Evolutionary conservation across 2,888 invertebrate genomes (phyloP), one percentile per base, ranked within the genome.

Genomic region (Leptodirus hochenwartii): DNA sequence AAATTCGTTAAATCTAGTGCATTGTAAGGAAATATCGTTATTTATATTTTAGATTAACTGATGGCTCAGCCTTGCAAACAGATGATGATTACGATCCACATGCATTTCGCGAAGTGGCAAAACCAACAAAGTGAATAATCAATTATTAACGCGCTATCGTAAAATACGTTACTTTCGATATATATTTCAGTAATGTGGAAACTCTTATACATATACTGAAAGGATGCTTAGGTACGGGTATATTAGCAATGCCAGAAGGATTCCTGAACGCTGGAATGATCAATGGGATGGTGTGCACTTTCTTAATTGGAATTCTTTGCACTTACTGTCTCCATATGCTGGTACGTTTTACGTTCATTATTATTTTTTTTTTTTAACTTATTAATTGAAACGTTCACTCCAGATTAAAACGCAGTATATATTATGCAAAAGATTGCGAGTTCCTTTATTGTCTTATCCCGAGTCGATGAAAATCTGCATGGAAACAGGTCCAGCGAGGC

Each of bases 191-290:
- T 40, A 79, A 82, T 54, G 51, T 64, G 36, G 82, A 85, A 51
- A 81, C 85, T 0, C 57, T 88, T 41, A 70, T 88, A 41, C 85
- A 88, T 48, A 58, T 93, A 43, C 59, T 93, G 30, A 93, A 91
- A 52, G 85, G 85, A 40, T 81, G 87, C 47, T 61, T 93, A 34
- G 93, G 93, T 2, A 91, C 91, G 0, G 95, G 95, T 0, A 81
- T 91, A 39, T 58, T 93, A 38, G 91, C 91, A 5, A 81, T 95
- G 79, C 93, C 93, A 5, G 71, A 78, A 47, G 91, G 88, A n/a
- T 82, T 88, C 53, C 67, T 69, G 40, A 72, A 85, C 50, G 67
- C 90, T 3, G 93, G 93, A 0, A 64, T 88, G 23, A 53, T 77
- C 37, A 71, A 75, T 15, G 90, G 88, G 6, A 56, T 76, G 17